Conservation (phyloP, 2,888 invertebrate species). For the Pseudoips prasinana region DNA sequence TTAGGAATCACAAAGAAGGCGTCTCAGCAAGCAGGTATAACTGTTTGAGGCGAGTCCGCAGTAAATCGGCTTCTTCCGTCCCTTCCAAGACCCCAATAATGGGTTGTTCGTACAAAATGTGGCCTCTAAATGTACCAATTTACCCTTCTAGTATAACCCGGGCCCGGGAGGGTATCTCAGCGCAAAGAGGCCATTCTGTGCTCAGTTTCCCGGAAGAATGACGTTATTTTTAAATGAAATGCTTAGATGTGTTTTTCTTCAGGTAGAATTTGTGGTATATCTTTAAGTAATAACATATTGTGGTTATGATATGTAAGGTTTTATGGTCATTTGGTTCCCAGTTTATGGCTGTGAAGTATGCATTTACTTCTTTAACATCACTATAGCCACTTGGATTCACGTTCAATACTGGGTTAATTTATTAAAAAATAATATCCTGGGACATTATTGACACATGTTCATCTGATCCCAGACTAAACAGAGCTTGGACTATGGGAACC, state of each 20-base stretch:
- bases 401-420: too few relatives aligned
- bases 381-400: too few relatives aligned
- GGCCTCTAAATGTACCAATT: conserved; percentile 56
- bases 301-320: conserved; percentile 15
- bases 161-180: conserved; percentile 39
- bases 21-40: conserved; percentile 29
- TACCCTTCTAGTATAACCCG: conserved; percentile 44
- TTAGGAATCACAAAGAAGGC: conserved; percentile 23
- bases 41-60: conserved; percentile 33
- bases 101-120: conserved; percentile 53
- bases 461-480: too few relatives aligned
- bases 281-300: conserved; percentile 22
- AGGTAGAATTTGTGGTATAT: conserved; percentile 21
- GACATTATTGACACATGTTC: too few relatives aligned
- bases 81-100: conserved; percentile 55
- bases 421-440: too few relatives aligned
- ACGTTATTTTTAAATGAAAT: conserved; percentile 59
- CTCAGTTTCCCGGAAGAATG: conserved; percentile 45
- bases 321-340: not conserved
- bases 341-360: too few relatives aligned
- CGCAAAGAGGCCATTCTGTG: conserved; percentile 53
- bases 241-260: conserved; percentile 34
- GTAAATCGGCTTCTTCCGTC: conserved; percentile 44
- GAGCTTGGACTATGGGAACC: too few relatives aligned
- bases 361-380: too few relatives aligned